These are phyloP conservation scores for Pedionomus torquatus DNA, from an alignment of 2,113 vertebrate genomes.

Conservation along the genomic window DNA sequence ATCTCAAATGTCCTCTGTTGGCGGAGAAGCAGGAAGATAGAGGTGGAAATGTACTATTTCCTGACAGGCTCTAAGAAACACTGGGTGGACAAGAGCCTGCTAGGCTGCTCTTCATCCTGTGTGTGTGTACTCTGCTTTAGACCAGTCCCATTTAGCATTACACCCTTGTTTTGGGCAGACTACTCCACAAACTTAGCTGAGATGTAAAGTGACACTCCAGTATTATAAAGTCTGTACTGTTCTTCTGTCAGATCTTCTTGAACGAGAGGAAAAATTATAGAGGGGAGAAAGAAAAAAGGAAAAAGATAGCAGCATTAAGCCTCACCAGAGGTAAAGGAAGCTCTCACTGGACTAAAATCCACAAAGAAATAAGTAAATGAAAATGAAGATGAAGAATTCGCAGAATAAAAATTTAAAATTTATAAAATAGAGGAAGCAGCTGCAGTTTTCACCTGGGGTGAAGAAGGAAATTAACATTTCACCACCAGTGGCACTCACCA, in stretches of 20 bases:
- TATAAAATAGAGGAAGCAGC: not conserved
- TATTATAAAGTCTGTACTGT: not conserved
- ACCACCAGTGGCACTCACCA: not conserved
- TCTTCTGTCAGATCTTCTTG: not conserved
- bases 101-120: not conserved
- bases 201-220: not conserved
- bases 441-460: not conserved
- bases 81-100: not conserved
- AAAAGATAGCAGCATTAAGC: not conserved
- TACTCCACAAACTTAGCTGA: not conserved
- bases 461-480: not conserved
- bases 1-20: not conserved
- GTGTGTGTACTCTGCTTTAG: not conserved
- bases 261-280: not conserved
- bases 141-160: rapidly evolving
- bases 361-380: not conserved
- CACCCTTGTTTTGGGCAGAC: not conserved
- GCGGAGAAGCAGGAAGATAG: not conserved
- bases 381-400: not conserved
- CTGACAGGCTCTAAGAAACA: not conserved
- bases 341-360: not conserved
- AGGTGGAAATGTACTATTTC: not conserved
- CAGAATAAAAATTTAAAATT: not conserved
- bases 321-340: not conserved
- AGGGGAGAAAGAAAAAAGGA: not conserved